A percentile compares a stretch with the other conserved stretches of the same genome.
Conservation (phyloP, 2,113 vertebrate species). For the Trachemys scripta region DNA sequence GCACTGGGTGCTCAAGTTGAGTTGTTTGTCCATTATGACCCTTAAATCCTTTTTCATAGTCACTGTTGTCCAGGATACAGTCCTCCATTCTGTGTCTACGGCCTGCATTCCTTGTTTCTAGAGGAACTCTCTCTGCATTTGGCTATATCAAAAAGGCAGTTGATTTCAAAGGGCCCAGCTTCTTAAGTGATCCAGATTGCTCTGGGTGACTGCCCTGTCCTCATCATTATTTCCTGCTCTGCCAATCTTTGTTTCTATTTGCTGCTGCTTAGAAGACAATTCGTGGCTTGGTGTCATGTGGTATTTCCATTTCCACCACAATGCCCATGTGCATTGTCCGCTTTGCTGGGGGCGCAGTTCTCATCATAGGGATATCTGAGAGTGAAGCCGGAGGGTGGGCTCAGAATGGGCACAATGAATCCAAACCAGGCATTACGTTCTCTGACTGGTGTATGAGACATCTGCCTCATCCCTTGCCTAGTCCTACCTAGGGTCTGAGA, state of each 20-base stretch:
- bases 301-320: neutral
- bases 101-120: neutral
- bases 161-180: neutral
- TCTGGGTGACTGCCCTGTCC: neutral
- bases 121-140: too few relatives aligned
- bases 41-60: neutral
- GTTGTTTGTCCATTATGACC: neutral
- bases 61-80: neutral
- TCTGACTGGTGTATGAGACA: neutral
- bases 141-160: neutral
- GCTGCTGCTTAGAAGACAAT: neutral
- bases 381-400: neutral
- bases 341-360: neutral
- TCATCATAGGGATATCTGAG: neutral
- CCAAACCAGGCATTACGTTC: neutral
- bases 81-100: too few relatives aligned
- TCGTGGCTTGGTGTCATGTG: too few relatives aligned
- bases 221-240: neutral
- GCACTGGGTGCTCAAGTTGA: neutral
- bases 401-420: neutral
- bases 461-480: neutral
- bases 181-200: neutral
- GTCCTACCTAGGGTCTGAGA: neutral
- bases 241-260: too few relatives aligned
- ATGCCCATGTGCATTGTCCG: neutral